Evolutionary conservation across 1,140 invertebrate genomes (phyloP), one percentile per base, ranked within the genome.

Genomic region (roundworm (Caenorhabditis elegans)): DNA sequence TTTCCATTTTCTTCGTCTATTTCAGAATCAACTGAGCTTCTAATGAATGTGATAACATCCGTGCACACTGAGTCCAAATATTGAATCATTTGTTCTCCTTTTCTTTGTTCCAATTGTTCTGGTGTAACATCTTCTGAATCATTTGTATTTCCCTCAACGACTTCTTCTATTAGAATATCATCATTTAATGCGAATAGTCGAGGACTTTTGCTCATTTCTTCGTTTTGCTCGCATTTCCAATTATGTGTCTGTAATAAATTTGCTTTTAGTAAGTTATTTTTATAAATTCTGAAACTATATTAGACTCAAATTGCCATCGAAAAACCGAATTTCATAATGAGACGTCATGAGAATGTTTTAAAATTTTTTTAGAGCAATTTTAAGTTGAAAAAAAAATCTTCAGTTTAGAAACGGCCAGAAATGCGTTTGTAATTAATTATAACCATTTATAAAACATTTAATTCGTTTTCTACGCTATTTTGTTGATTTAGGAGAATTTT

Each of bases 161-260:
- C 24, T 10, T 53, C 31, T 70, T 80, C 55, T 3, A 80, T 65
- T 2, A 43, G 53, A 70, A 79, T 43, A 47, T 79, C 39, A 28
- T 39, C 51, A 43, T 65, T 46, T 11, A 43, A 17, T 3, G 51
- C 26, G 39, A 70, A 70, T 2, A 70, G 34, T 22, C 60, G 60
- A 2, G 60, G 60, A 10, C 34, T 39, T 22, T 70, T 70, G 60
- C 22, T 70, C 2, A 24, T 34, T 31, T 70, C 60, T 10, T 70
- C 60, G n/a, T 70, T 39, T 11, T 70, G 31, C 8, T 70, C 60
- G 15, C 55, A 60, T 36, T 53, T 10, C 55, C 49, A 53, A 22
- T 65, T 79, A 13, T 65, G 78, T 0, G 55, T 36, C 34, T 60
- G 78, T 4, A 49, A 65, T 13, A 36, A 2, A 15, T 51, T n/a